Conservation (phyloP, 1,140 invertebrate genomes). For the Bombus sylvicola region DNA sequence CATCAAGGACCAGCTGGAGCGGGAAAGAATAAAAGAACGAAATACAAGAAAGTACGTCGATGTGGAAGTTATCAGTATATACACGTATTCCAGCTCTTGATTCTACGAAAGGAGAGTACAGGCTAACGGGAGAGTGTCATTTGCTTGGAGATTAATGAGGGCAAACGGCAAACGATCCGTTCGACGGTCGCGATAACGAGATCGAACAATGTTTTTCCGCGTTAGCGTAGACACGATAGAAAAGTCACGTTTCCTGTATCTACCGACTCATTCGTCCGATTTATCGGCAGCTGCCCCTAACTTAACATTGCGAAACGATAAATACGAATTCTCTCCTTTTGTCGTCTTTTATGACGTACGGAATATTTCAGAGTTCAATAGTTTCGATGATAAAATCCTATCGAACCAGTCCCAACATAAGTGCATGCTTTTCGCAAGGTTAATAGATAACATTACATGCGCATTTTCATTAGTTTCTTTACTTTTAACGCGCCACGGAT, state of each 20-base stretch:
- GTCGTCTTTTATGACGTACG: conserved; percentile 44
- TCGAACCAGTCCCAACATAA: conserved; percentile 57
- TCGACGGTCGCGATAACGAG: conserved; percentile 51
- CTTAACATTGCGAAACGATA: conserved; percentile 68
- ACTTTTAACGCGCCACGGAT: background rate
- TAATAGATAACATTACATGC: conserved; percentile 53
- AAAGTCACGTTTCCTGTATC: conserved; percentile 68
- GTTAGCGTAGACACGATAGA: conserved; percentile 22
- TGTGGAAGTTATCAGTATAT: conserved; percentile 22
- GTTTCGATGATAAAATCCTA: conserved; percentile 65
- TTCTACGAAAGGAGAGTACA: background rate
- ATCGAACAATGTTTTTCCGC: conserved; percentile 43
- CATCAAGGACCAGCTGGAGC: conserved; percentile 41
- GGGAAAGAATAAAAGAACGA: background rate
- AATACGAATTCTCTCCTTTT: conserved; percentile 50
- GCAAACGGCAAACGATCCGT: conserved; percentile 34
- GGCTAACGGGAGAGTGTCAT: conserved; percentile 6
- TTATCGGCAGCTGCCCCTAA: conserved; percentile 53
- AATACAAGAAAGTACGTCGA: background rate
- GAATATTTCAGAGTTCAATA: conserved; percentile 72
- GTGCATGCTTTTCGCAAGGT: conserved; percentile 63
- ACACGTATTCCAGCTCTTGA: background rate
- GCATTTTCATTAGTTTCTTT: background rate
- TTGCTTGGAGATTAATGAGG: conserved; percentile 41
- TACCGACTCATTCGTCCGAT: conserved; percentile 40